Evolutionary conservation across 2,888 invertebrate genomes (phyloP).

Genomic region (Catocala nupta): DNA sequence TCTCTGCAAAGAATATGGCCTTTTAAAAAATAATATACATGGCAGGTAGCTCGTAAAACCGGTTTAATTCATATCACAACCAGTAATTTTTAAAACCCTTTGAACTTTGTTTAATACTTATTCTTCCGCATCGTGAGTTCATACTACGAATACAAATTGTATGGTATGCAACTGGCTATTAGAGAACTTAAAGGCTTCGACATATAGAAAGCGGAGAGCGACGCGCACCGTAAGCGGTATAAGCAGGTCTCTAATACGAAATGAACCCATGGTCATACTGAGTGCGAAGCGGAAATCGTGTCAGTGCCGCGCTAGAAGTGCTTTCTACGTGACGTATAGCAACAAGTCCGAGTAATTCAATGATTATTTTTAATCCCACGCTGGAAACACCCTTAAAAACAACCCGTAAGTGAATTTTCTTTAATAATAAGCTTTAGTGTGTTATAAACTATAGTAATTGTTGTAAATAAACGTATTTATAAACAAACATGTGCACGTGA

Average conservation of each 20-base stretch:
- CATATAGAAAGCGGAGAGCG: not conserved
- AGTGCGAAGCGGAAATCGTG: not conserved
- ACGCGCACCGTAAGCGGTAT: not conserved
- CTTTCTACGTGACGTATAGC: slow-evolving; percentile 6
- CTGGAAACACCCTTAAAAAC: not conserved
- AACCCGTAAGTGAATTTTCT: not conserved
- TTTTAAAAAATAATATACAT: no score
- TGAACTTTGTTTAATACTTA: no score
- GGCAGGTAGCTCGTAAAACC: no score
- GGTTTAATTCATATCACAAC: no score
- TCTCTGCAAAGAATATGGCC: no score
- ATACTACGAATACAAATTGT: no score
- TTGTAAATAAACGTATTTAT: slow-evolving; percentile 3
- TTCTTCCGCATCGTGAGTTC: no score
- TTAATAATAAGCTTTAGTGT: slow-evolving; percentile 2
- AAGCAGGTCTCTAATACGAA: not conserved
- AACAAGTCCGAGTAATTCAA: not conserved
- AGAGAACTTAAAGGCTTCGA: not conserved
- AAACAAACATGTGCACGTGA: slow-evolving; percentile 5
- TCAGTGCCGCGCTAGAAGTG: slow-evolving; percentile 1
- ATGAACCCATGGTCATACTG: slow-evolving; percentile 4
- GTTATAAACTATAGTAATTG: not conserved
- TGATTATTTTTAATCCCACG: slow-evolving; percentile 1
- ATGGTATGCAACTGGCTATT: no score
- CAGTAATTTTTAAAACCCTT: no score